Evolutionary conservation across 2,113 vertebrate species (phyloP).

Genomic region (Kryptolebias marmoratus): DNA sequence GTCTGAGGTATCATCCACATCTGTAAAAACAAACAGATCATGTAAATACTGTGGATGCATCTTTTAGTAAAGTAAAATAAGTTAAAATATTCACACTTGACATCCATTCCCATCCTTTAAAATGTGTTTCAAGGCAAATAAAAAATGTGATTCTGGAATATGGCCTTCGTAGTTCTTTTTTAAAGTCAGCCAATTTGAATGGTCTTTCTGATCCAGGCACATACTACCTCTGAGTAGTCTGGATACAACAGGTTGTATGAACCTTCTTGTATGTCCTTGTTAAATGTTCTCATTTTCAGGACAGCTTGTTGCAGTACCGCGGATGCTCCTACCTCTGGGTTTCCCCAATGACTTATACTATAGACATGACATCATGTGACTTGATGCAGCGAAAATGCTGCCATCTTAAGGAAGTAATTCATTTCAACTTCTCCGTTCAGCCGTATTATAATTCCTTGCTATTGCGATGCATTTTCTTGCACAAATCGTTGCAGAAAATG

Average conservation of each 20-base stretch:
- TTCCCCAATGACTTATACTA: background rate
- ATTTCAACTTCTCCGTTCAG: no score
- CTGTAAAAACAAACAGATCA: background rate
- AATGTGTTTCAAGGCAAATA: background rate
- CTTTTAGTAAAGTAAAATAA: no score
- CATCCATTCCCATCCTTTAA: background rate
- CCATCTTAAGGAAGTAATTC: no score
- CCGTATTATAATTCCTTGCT: no score
- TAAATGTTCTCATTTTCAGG: background rate
- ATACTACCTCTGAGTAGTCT: background rate
- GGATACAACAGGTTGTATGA: no score
- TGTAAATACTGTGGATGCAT: background rate
- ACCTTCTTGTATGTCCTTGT: background rate
- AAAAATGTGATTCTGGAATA: background rate
- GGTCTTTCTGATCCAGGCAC: background rate
- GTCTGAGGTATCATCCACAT: background rate
- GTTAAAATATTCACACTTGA: background rate
- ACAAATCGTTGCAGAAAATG: no score
- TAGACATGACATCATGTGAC: no score
- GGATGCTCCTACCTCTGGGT: background rate
- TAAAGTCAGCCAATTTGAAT: background rate
- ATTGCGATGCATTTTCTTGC: no score
- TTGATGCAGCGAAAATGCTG: no score
- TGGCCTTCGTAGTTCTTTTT: background rate
- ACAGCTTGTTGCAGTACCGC: background rate